phyloP scores from a whole-genome alignment of 1,140 invertebrate genomes.

The Drosophila nigrodunni region DNA sequence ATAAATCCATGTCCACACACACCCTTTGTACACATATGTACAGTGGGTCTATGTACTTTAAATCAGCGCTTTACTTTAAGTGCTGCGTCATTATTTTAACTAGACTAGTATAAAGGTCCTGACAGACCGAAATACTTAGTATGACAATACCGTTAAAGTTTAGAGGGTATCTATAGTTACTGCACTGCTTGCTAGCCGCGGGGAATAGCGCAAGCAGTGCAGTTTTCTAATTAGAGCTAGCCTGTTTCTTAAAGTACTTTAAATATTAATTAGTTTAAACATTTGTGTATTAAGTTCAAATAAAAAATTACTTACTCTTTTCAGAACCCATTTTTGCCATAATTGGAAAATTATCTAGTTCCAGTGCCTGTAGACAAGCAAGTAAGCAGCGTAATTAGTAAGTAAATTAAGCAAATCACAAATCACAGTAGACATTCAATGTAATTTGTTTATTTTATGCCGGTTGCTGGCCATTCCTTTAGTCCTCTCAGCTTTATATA shows the following conservation, averaged over 20 bases:
- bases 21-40: constrained; percentile 14
- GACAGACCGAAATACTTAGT: too few species aligned
- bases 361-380: not conserved
- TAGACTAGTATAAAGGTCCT: not conserved
- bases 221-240: too few species aligned
- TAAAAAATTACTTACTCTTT: too few species aligned
- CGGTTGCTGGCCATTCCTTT: constrained; percentile 21
- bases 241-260: too few species aligned
- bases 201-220: too few species aligned
- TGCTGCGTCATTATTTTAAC: not conserved
- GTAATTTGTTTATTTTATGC: constrained; percentile 26
- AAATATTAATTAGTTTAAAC: too few species aligned
- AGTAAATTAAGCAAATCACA: not conserved
- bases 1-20: constrained; percentile 6
- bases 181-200: too few species aligned
- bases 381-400: not conserved
- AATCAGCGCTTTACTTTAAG: not conserved
- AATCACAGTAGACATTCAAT: constrained; percentile 31
- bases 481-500: constrained; percentile 15
- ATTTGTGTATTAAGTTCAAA: too few species aligned
- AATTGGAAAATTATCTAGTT: too few species aligned
- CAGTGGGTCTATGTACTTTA: constrained; percentile 9
- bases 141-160: too few species aligned
- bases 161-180: too few species aligned
- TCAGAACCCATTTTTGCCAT: too few species aligned